Conservation (phyloP, 1,140 invertebrate genomes). For the Papilio aristodemus region DNA sequence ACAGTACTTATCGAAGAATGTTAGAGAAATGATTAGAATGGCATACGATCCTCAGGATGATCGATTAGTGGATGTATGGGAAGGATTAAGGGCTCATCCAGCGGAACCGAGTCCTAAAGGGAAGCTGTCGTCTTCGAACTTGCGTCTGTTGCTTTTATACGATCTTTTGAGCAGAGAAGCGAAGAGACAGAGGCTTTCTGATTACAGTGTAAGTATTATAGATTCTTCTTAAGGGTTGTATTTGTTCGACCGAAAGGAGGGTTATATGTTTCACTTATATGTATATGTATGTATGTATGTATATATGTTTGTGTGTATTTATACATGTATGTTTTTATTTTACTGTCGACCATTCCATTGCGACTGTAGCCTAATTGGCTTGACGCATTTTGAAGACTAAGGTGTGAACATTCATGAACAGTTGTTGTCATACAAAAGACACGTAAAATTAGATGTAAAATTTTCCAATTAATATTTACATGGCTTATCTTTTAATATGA, state of each 20-base stretch:
- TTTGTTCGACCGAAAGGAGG: too few relatives aligned
- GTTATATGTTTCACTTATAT: too few relatives aligned
- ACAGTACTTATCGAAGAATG: slow-evolving; percentile 69
- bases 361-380: too few relatives aligned
- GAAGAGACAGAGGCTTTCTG: slow-evolving; percentile 79
- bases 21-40: slow-evolving; percentile 72
- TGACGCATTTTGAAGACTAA: too few relatives aligned
- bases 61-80: slow-evolving; percentile 63
- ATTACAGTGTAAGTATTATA: slow-evolving; percentile 78
- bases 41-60: slow-evolving; percentile 65
- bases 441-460: too few relatives aligned
- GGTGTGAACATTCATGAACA: too few relatives aligned
- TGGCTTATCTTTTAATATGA: background rate
- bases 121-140: slow-evolving; percentile 63
- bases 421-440: too few relatives aligned
- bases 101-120: slow-evolving; percentile 42
- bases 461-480: too few relatives aligned
- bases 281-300: too few relatives aligned
- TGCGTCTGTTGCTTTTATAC: slow-evolving; percentile 79
- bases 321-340: too few relatives aligned
- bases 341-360: too few relatives aligned
- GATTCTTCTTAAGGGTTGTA: slow-evolving; percentile 1
- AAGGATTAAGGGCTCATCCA: slow-evolving; percentile 51
- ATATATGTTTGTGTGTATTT: too few relatives aligned
- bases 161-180: slow-evolving; percentile 81